A percentile compares a stretch with the other conserved stretches of the same genome.
These are phyloP conservation scores for Apostichopus leukothele DNA, from an alignment of 53 echinoderm and acorn worm species.

Conservation along the genomic window DNA sequence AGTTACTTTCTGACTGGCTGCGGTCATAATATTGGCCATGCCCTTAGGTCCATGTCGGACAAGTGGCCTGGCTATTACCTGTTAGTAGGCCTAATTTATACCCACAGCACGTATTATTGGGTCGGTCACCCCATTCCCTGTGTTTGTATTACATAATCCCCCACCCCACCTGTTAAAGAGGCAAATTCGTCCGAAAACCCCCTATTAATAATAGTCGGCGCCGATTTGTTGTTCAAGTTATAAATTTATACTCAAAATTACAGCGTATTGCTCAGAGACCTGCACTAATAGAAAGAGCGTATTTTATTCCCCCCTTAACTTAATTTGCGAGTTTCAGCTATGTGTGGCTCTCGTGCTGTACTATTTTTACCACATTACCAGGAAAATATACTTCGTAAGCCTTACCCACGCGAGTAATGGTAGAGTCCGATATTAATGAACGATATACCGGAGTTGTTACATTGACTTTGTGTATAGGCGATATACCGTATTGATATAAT, in stretches of 20 bases:
- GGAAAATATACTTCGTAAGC: slow-evolving; percentile 5
- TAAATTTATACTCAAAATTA: slow-evolving; percentile 12
- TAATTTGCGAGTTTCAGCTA: neutral
- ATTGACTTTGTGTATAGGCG: slow-evolving; percentile 9
- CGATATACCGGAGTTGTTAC: slow-evolving; percentile 12
- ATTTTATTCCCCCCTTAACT: neutral
- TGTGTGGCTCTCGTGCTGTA: slow-evolving; percentile 12
- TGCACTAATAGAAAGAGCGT: slow-evolving; percentile 8
- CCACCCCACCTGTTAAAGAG: slow-evolving; percentile 12
- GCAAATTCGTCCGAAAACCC: slow-evolving; percentile 12
- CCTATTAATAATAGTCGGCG: slow-evolving; percentile 4
- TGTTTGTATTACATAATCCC: slow-evolving; percentile 12
- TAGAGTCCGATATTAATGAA: slow-evolving; percentile 12
- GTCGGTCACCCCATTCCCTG: slow-evolving; percentile 12
- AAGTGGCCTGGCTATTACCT: slow-evolving; percentile 8
- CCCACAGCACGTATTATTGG: slow-evolving; percentile 8
- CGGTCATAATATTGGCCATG: slow-evolving; percentile 12
- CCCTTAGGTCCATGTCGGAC: slow-evolving; percentile 12
- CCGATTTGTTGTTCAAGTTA: slow-evolving; percentile 9
- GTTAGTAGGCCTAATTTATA: slow-evolving; percentile 9
- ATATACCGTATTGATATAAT: slow-evolving; percentile 9
- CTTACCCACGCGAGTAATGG: slow-evolving; percentile 9
- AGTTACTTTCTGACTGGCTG: neutral
- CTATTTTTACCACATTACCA: slow-evolving; percentile 12
- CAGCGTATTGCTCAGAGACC: slow-evolving; percentile 12